These are phyloP conservation scores for Stichopus horrens DNA, from an alignment of 53 echinoderm and acorn worm genomes.

Conservation along the genomic window DNA sequence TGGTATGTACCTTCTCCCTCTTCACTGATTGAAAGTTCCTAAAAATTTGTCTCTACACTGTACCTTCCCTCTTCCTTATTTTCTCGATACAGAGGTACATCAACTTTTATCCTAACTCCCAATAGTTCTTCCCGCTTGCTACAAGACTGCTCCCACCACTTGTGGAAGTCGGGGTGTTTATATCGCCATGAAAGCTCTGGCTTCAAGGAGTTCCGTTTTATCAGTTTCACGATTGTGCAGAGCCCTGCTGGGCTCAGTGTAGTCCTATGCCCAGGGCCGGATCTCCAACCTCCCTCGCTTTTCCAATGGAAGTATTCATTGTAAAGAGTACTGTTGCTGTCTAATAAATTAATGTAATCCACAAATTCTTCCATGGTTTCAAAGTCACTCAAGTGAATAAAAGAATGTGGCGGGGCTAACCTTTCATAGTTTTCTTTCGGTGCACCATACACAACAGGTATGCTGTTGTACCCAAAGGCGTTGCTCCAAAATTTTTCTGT, in stretches of 20 bases:
- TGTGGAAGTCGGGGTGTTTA: slow-evolving; percentile 55
- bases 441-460: slow-evolving; percentile 63
- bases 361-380: slow-evolving; percentile 64
- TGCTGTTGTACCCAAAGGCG: slow-evolving; percentile 49
- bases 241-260: slow-evolving; percentile 53
- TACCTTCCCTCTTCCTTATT: slow-evolving; percentile 10
- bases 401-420: slow-evolving; percentile 62
- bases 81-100: slow-evolving; percentile 28
- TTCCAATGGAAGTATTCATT: slow-evolving; percentile 58
- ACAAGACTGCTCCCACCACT: slow-evolving; percentile 60
- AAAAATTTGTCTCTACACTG: not conserved
- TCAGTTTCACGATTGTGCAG: slow-evolving; percentile 51
- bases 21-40: not conserved
- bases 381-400: slow-evolving; percentile 63
- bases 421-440: slow-evolving; percentile 61
- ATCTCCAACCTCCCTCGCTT: slow-evolving; percentile 34
- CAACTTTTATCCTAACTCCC: slow-evolving; percentile 53
- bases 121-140: slow-evolving; percentile 42
- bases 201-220: slow-evolving; percentile 44
- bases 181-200: slow-evolving; percentile 62
- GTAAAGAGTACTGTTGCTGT: slow-evolving; percentile 58
- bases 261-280: slow-evolving; percentile 60
- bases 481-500: slow-evolving; percentile 70
- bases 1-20: no score
- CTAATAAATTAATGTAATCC: slow-evolving; percentile 55